Base-by-base conservation (phyloP, 1,140 invertebrate genomes). In the Drosophila malerkotliana region DNA sequence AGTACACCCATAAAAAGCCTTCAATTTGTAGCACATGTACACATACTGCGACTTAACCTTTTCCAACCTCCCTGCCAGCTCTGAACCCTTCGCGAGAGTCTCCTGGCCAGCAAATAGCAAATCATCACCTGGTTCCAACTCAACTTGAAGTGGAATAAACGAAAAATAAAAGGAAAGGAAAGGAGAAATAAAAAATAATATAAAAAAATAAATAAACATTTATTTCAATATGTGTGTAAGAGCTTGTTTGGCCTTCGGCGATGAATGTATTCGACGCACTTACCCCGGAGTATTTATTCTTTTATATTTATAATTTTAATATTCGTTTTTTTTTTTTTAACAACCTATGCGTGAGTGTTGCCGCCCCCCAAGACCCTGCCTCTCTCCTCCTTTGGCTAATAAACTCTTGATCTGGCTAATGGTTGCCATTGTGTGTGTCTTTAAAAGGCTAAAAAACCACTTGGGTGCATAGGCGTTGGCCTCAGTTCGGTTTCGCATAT, bases 51-150 rank as follows among this genome's bases (percentile, higher is more conserved):
- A 24, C 54, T 72, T 77, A 77, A 77, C 73, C 73, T 77, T 63
- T 55, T 53, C 59, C 48, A 30, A 54, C 34, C 28, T 30, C 41
- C 24, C 41, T 39, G 30, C 8, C 12, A 41, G n/a, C 5, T 18
- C 55, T 55, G 47, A 71, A 58, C 15, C 32, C 34, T 39, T 53
- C 37, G 57, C 26, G 14, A 51, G 10, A 37, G 55, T 14, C 54
- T 53, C 52, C 66, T 21, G 32, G 57, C 60, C 71, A 34, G 53
- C 62, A 83, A 83, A 83, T 69, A 67, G 79, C 79, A 82, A 82
- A 83, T 78, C 79, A 83, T 83, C 79, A 83, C 74, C 79, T 82
- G 78, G 78, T 44, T 26, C 44, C 49, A 61, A 39, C 26, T 55
- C n/a, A 28, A 26, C 4, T 24, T 41, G 18, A 73, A 62, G 58